Percentiles rank a stretch among this genome's conserved stretches.
Evolutionary conservation across 1,140 invertebrate genomes (phyloP).

Genomic region (Drosophila obscura): DNA sequence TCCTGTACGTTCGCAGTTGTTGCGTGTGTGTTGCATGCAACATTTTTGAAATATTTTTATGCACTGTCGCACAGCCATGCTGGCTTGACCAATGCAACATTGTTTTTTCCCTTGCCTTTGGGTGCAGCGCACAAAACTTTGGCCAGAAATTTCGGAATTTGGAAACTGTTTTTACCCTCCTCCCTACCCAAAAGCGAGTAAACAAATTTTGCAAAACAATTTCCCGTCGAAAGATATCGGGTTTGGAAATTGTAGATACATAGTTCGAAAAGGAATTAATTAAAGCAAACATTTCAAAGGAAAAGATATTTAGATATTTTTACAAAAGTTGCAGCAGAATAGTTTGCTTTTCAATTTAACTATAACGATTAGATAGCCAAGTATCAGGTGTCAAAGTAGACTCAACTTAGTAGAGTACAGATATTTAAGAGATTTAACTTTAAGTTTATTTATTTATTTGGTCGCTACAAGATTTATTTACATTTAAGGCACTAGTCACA

Average conservation of each 20-base stretch:
- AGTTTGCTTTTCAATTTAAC: too few relatives aligned
- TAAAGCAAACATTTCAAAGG: background rate
- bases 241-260: conserved; percentile 4
- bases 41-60: conserved; percentile 81
- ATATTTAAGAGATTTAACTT: too few relatives aligned
- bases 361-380: too few relatives aligned
- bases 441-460: too few relatives aligned
- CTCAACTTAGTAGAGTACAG: too few relatives aligned
- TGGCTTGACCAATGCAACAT: conserved; percentile 56
- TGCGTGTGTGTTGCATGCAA: conserved; percentile 52
- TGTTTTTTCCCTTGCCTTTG: conserved; percentile 40
- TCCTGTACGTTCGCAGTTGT: conserved; percentile 14
- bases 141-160: conserved; percentile 33
- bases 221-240: conserved; percentile 15
- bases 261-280: conserved; percentile 20
- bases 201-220: conserved; percentile 36
- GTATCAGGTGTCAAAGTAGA: too few relatives aligned
- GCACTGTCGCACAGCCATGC: conserved; percentile 71
- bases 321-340: too few relatives aligned
- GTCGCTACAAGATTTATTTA: too few relatives aligned
- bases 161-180: conserved; percentile 11
- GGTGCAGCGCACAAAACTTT: conserved; percentile 22
- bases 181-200: conserved; percentile 5
- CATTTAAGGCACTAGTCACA: too few relatives aligned
- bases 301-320: background rate